A percentile compares a stretch with the other conserved stretches of the same genome.
Conservation (phyloP, 2,797 vertebrate species). For the Galagoides demidoff region DNA sequence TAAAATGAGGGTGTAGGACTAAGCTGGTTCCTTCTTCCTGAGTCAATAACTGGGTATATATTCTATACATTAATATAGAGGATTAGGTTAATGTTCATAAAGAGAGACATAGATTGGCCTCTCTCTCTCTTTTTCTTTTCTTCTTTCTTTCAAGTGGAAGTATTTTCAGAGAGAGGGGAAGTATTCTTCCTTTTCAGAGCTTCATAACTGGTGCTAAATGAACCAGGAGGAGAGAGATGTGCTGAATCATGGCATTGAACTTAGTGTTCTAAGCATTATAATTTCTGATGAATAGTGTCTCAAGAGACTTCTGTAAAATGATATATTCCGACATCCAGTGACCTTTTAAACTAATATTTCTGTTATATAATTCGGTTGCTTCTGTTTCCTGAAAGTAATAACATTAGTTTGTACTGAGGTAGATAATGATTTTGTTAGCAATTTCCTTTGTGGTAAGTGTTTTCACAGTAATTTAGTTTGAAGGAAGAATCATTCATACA, state of each 20-base stretch:
- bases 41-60: background rate
- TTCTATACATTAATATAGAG: background rate
- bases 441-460: constrained; percentile 84
- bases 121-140: background rate
- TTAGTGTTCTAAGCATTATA: constrained; percentile 57
- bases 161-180: constrained; percentile 27
- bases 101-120: background rate
- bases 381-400: constrained; percentile 85
- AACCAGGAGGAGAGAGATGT: constrained; percentile 24
- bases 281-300: constrained; percentile 73
- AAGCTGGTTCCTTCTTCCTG: background rate
- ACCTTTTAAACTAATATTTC: constrained; percentile 84
- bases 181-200: background rate
- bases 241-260: constrained; percentile 69
- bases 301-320: constrained; percentile 63
- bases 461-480: constrained; percentile 83
- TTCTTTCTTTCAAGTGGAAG: background rate
- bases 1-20: background rate
- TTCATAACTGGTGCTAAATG: constrained; percentile 14
- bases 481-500: constrained; percentile 79
- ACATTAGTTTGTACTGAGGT: constrained; percentile 82
- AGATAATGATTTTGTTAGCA: constrained; percentile 86
- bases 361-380: constrained; percentile 82
- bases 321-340: constrained; percentile 77
- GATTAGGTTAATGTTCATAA: background rate